Evolutionary conservation across 2,113 vertebrate species (phyloP).

Genomic region (Azemiops feae): DNA sequence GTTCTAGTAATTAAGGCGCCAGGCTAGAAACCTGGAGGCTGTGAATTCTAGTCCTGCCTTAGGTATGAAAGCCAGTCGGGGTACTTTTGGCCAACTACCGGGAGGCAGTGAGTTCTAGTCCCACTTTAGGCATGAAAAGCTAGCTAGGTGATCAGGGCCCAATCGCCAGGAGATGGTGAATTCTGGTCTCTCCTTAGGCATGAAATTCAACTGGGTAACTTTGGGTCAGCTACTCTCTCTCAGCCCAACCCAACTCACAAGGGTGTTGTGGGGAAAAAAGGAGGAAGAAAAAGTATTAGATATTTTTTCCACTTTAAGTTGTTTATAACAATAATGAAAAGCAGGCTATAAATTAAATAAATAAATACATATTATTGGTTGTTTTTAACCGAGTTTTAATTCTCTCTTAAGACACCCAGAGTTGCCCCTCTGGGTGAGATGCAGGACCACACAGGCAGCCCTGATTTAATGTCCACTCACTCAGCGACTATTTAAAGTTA

Average conservation of each 20-base stretch:
- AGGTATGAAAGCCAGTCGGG: background rate
- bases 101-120: background rate
- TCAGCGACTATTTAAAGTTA: background rate
- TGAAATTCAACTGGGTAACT: too few relatives aligned
- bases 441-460: background rate
- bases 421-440: background rate
- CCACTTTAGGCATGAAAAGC: background rate
- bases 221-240: background rate
- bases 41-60: background rate
- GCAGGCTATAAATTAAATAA: background rate
- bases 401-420: background rate
- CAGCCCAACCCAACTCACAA: background rate
- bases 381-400: background rate
- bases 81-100: too few relatives aligned
- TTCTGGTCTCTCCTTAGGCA: too few relatives aligned
- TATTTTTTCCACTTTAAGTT: background rate
- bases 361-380: background rate
- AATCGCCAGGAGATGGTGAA: too few relatives aligned
- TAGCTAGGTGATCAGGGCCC: background rate
- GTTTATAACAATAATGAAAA: background rate
- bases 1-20: background rate
- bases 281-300: background rate
- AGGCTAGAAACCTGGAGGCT: background rate
- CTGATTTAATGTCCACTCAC: background rate
- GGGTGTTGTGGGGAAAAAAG: background rate